Evolutionary conservation across 1,140 invertebrate species (phyloP).

Genomic region (Physella acuta): DNA sequence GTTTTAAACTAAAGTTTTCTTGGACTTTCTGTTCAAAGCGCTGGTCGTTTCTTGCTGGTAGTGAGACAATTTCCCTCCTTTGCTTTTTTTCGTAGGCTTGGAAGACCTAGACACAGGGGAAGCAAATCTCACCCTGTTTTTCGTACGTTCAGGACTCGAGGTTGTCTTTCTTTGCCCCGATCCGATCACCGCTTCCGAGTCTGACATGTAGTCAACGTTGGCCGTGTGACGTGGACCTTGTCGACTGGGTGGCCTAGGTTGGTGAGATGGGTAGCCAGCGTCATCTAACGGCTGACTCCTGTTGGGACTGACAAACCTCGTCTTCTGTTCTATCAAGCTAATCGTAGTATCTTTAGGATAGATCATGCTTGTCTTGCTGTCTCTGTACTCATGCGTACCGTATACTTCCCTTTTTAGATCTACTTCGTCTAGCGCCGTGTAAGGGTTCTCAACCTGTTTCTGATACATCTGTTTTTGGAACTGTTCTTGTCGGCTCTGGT

Average conservation of each 20-base stretch:
- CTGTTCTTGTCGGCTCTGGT: neutral
- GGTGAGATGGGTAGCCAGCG: too few species aligned
- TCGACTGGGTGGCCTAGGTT: neutral
- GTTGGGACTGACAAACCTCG: too few species aligned
- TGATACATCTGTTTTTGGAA: neutral
- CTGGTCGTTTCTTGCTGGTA: neutral
- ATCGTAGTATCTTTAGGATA: too few species aligned
- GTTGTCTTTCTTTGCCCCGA: neutral
- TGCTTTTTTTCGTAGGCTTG: neutral
- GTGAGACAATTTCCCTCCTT: neutral
- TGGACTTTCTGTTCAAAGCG: neutral
- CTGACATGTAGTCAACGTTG: neutral
- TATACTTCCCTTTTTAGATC: too few species aligned
- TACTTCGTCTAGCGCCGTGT: too few species aligned
- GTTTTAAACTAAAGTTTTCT: neutral
- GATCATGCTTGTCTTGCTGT: too few species aligned
- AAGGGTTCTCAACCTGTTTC: neutral
- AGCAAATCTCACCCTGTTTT: slow-evolving; percentile 2
- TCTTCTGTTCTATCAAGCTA: too few species aligned
- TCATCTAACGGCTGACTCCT: too few species aligned
- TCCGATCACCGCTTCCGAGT: neutral
- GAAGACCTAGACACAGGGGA: neutral
- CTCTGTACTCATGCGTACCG: too few species aligned
- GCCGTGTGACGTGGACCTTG: neutral
- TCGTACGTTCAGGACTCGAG: neutral